Evolutionary conservation across 2,113 vertebrate species (phyloP), one percentile per base, ranked within the genome.

Genomic region (Erinaceus europaeus): DNA sequence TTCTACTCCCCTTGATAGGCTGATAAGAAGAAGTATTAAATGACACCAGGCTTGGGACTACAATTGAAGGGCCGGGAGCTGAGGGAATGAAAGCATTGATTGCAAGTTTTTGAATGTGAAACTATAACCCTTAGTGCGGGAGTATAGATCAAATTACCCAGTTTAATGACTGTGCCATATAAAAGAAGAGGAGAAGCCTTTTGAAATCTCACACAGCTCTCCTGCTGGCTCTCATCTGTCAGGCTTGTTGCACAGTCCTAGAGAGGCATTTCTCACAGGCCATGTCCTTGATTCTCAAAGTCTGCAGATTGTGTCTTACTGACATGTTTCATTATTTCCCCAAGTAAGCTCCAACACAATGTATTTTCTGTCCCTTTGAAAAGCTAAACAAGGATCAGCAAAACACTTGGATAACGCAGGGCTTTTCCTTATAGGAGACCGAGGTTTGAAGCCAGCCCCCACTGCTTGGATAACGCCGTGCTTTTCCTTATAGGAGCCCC

Each of bases 331-430:
- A 79, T 88, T 73, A 71, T 46, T 86, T 88, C 62, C 14, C 52
- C 48, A 91, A 92, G 71, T 84, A 57, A 82, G 79, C 68, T 72
- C 62, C 86, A 72, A 34, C 40, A 77, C 27, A 68, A 8, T 74
- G 29, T 27, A 13, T 90, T 90, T 75, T 61, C 82, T 83, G 67
- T 89, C 71, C 59, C 72, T 83, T 84, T 88, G 57, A 68, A 83
- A 83, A 12, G 17, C 20, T 61, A 72, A 89, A 8, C 18, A 38
- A n/a, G n/a, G 23, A 17, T 71, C 80, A n/a, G n/a, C n/a, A n/a
- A n/a, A n/a, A n/a, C n/a, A n/a, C n/a, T n/a, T n/a, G n/a, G n/a
- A n/a, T n/a, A n/a, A n/a, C n/a, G n/a, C n/a, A n/a, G n/a, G n/a
- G n/a, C n/a, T n/a, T n/a, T n/a, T n/a, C n/a, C n/a, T n/a, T n/a